Base-by-base conservation (phyloP, 2,888 invertebrate genomes). In the Agrypnus murinus region DNA sequence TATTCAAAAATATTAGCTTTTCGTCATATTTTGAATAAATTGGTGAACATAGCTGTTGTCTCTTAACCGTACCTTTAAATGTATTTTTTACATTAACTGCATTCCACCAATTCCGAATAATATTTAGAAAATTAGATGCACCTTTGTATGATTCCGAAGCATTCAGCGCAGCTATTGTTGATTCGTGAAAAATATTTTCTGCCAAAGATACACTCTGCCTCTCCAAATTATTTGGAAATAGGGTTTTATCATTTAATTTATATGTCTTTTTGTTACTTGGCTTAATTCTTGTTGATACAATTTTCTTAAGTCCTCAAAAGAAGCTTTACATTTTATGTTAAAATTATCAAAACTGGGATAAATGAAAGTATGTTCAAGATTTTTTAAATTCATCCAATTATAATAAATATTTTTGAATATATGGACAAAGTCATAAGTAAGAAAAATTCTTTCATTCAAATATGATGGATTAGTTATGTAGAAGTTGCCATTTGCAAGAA, bases 171-270 rank as follows among this genome's bases (percentile, higher is more conserved):
- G 72, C 50, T 40, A 74, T 66, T 60, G 74, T n/a, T n/a, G n/a
- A n/a, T n/a, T n/a, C n/a, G n/a, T 74, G 74, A 66, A 74, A 72
- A 14, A 72, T 32, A 36, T 70, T 73, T 40, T 74, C 67, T 12
- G 67, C 67, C 31, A 72, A 70, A 48, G 25, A 57, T 6, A 74
- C 67, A 62, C 65, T 74, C 40, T 74, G 74, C 58, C 69, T 46
- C 36, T 74, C 66, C 1, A 70, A 57, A 55, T 43, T 62, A 9
- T 55, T 55, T 9, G 68, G 72, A 43, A 67, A 72, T 3, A 74
- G 17, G 12, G 70, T 59, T 60, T 72, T 72, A 34, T 70, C 14
- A 50, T 62, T 68, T 45, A 74, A 58, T 68, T 74, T 72, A 43
- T 45, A 72, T 15, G 69, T 53, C 70, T 50, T 73, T 73, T 70